Evolutionary conservation across 1,140 invertebrate species (phyloP), one percentile per base, ranked within the genome.

Genomic region (Oedothorax gibbosus): DNA sequence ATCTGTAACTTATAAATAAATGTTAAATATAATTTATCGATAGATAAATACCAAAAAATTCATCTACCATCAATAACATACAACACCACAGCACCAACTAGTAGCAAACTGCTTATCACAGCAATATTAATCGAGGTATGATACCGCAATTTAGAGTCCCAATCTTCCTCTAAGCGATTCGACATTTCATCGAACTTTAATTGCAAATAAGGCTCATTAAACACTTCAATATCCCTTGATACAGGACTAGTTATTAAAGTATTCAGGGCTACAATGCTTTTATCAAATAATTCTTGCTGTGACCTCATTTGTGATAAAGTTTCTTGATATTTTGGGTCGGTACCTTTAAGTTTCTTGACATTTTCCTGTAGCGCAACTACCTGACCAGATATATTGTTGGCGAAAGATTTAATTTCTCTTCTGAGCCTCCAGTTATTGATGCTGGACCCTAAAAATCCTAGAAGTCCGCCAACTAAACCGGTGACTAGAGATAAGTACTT

Each of bases 401-500:
- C 69, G 72, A 73, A 84, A 3, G 11, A 10, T 76, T 77, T 84
- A 49, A 84, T 84, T 57, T 84, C 73, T 76, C 76, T 84, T 50
- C 82, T 20, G 35, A 76, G 72, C 20, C 82, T 50, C 82, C 82
- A 84, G 12, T 76, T 76, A 57, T 84, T 76, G 20, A 84, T 51
- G 57, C 60, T 84, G 35, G 82, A 84, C 57, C 60, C 71, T 18
- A 84, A 12, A 9, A 84, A 7, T 8, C 72, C 82, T 68, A 84
- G 12, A 76, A 84, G n/a, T 50, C 60, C 82, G 10, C 82, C 71
- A 56, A 77, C 73, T 15, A 76, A 54, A 56, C 81, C 82, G 60
- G 82, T 68, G 66, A 84, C 76, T 10, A 84, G 20, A 56, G 82
- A 84, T 57, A 84, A 76, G 56, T 76, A 84, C 60, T 84, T 84